Conservation (phyloP, 2,113 vertebrate species). For the Zingel zingel region DNA sequence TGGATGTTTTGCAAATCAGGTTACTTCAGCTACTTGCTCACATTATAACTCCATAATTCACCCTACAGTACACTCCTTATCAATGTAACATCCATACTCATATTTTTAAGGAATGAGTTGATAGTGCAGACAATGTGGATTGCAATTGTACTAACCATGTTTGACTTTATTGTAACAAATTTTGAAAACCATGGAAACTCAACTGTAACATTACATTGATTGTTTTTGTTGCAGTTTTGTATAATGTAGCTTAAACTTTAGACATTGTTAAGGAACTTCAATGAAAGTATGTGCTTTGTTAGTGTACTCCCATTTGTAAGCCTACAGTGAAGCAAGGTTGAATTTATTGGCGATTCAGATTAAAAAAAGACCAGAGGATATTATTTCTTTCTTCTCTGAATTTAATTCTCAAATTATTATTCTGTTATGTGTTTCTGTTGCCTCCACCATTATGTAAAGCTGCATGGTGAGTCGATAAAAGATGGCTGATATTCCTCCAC, state of each 20-base stretch:
- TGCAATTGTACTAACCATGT: background rate
- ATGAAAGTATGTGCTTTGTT: background rate
- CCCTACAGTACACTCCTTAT: background rate
- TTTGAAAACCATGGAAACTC: background rate
- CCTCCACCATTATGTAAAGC: conserved; percentile 12
- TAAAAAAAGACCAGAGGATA: background rate
- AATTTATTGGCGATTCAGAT: background rate
- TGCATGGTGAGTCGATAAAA: background rate
- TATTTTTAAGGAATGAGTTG: conserved; percentile 8
- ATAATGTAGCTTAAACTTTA: background rate
- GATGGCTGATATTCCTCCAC: conserved; percentile 25
- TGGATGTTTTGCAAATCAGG: conserved; percentile 49
- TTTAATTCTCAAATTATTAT: background rate
- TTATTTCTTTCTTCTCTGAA: conserved; percentile 1
- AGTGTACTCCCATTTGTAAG: background rate
- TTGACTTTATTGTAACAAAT: conserved; percentile 5
- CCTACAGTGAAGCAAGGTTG: background rate
- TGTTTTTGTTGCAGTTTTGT: background rate
- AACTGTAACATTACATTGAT: background rate
- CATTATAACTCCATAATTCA: conserved; percentile 33
- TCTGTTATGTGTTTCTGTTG: background rate
- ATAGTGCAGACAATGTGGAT: background rate
- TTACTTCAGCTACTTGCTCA: conserved; percentile 31
- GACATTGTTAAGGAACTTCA: background rate
- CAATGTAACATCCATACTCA: conserved; percentile 11